These are phyloP conservation scores for Chelon auratus DNA, from an alignment of 2,797 vertebrate genomes.

Conservation along the genomic window DNA sequence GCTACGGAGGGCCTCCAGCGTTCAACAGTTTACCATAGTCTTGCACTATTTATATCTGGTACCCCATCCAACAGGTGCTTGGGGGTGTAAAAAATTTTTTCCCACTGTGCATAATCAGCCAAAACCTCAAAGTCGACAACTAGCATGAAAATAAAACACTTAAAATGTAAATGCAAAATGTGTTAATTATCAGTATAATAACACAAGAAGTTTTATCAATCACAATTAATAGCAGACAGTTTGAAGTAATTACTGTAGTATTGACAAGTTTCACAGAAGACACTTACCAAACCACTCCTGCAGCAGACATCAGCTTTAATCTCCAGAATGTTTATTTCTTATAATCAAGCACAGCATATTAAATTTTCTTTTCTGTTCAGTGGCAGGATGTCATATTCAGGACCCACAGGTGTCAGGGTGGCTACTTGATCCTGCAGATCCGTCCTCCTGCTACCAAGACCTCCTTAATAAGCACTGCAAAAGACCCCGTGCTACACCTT, in stretches of 20 bases:
- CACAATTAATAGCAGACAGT: too few species aligned
- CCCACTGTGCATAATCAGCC: too few species aligned
- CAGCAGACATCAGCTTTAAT: neutral
- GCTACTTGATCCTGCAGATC: conserved; percentile 90
- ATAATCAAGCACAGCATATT: neutral
- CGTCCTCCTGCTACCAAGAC: conserved; percentile 85
- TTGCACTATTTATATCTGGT: neutral
- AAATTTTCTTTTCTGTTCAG: conserved; percentile 68
- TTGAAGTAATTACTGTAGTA: too few species aligned
- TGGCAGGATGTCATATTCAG: conserved; percentile 83
- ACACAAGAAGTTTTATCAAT: too few species aligned
- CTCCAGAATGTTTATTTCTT: neutral
- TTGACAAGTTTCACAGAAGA: neutral
- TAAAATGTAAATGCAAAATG: too few species aligned
- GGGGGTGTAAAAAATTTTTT: neutral
- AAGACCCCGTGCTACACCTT: conserved; percentile 31
- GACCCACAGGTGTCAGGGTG: conserved; percentile 93
- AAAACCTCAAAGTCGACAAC: neutral
- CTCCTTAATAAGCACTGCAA: conserved; percentile 86
- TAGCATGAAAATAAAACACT: too few species aligned
- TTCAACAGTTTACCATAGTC: neutral
- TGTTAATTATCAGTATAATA: too few species aligned
- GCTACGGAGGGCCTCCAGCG: too few species aligned
- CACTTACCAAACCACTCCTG: neutral
- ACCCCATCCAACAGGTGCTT: neutral